A percentile compares a stretch with the other conserved stretches of the same genome.
Evolutionary conservation across 2,113 vertebrate genomes (phyloP).

Genomic region (Quiscalus mexicanus): DNA sequence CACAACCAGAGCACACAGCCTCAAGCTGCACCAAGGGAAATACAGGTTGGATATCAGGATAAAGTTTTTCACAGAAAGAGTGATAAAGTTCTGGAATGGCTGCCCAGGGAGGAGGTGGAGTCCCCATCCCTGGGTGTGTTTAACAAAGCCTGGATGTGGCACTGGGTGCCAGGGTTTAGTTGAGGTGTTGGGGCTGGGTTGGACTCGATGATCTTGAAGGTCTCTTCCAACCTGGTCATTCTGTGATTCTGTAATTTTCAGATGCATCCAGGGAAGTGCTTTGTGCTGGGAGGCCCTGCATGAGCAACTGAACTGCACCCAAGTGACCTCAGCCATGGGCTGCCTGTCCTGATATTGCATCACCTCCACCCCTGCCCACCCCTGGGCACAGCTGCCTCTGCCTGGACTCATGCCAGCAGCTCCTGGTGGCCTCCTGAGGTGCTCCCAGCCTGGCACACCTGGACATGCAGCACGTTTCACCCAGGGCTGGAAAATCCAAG

Average conservation of each 20-base stretch:
- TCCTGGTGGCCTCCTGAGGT: neutral
- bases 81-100: neutral
- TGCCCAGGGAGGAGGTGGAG: neutral
- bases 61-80: neutral
- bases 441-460: neutral
- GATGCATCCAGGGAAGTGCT: neutral
- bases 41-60: neutral
- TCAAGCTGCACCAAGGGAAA: neutral
- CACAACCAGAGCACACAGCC: neutral
- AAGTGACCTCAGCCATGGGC: neutral
- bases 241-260: neutral
- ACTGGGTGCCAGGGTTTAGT: neutral
- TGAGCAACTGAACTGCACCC: neutral
- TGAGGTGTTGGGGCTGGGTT: neutral
- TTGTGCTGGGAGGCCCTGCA: rapidly evolving
- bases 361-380: neutral
- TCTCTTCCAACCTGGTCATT: neutral
- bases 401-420: neutral
- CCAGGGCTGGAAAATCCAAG: neutral
- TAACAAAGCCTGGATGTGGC: neutral
- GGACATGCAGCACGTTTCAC: neutral
- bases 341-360: neutral
- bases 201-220: neutral
- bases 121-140: neutral
- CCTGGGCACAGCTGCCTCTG: neutral